Base-by-base conservation (phyloP, 2,113 vertebrate species). In the Sebastes schlegelii region DNA sequence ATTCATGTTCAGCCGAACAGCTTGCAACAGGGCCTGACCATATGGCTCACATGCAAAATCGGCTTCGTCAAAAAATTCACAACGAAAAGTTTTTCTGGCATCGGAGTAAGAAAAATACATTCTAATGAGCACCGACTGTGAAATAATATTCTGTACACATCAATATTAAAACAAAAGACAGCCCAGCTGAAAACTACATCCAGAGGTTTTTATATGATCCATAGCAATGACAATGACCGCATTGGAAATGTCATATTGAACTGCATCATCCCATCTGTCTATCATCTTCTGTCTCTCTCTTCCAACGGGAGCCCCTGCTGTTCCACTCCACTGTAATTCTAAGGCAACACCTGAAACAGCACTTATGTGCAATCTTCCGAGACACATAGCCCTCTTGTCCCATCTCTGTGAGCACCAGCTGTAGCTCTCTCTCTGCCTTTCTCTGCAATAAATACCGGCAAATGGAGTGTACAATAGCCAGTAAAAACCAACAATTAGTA, bases 401-500 rank as follows among this genome's bases (percentile, higher is more conserved):
- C 60, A 8, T 86, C 84, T 91, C 70, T 58, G 14, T 69, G 74
- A 86, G 83, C 79, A 60, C 55, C 63, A 78, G 77, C 79, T 88
- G 79, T 48, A 84, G 69, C 76, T 60, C 19, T 74, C 73, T 21
- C 65, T 76, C 64, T 6, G 49, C 68, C 79, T 82, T 69, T 82
- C 55, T 66, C 61, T 46, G 77, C 77, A 75, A 86, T 93, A 92
- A 89, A 93, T 86, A 90, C 79, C 62, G 75, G 69, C 80, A 91
- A 92, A 92, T 80, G 87, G 85, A 88, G 84, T 83, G 83, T 73
- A 89, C 82, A 89, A 89, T 81, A 84, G 83, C 69, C 87, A 80
- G 86, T 86, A 86, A 93, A 91, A 92, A 90, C 74, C 85, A 92
- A 87, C 87, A 92, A 93, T 93, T 93, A 93, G 85, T 74, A 82